Percentiles rank a stretch among this genome's conserved stretches.
These are phyloP conservation scores for Spinus pinus DNA, from an alignment of 2,797 vertebrate genomes.

Conservation along the genomic window DNA sequence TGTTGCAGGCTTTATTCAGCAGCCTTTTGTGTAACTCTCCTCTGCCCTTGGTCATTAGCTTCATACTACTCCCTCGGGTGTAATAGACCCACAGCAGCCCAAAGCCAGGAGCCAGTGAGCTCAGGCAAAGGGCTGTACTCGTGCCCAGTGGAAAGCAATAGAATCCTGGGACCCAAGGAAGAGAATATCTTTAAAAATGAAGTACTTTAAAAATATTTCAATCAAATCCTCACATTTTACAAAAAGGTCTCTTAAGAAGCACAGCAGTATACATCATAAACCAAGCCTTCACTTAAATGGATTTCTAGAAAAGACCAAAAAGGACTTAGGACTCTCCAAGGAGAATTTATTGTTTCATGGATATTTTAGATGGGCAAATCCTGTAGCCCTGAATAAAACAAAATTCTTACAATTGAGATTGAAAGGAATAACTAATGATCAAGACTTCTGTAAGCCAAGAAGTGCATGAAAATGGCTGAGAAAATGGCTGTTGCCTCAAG, in stretches of 20 bases:
- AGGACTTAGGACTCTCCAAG: neutral
- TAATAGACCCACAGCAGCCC: conserved; percentile 2
- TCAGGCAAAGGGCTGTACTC: neutral
- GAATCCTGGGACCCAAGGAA: neutral
- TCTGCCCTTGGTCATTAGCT: conserved; percentile 33
- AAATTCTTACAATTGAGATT: neutral
- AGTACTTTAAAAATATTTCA: neutral
- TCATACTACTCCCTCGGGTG: neutral
- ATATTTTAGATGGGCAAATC: neutral
- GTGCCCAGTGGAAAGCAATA: neutral
- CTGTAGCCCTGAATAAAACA: neutral
- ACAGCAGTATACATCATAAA: neutral
- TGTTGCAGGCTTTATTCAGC: conserved; percentile 33
- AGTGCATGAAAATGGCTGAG: neutral
- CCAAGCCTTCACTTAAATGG: neutral
- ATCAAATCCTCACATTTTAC: neutral
- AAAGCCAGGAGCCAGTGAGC: neutral
- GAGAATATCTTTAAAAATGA: neutral
- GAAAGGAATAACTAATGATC: neutral
- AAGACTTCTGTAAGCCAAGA: neutral
- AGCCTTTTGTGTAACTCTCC: conserved; percentile 30
- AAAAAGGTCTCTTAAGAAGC: neutral
- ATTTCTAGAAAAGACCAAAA: neutral
- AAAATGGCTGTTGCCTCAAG: neutral
- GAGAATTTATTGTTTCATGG: neutral